phyloP scores from a whole-genome alignment of 2,888 invertebrate species.

The Eupeodes latifasciatus region DNA sequence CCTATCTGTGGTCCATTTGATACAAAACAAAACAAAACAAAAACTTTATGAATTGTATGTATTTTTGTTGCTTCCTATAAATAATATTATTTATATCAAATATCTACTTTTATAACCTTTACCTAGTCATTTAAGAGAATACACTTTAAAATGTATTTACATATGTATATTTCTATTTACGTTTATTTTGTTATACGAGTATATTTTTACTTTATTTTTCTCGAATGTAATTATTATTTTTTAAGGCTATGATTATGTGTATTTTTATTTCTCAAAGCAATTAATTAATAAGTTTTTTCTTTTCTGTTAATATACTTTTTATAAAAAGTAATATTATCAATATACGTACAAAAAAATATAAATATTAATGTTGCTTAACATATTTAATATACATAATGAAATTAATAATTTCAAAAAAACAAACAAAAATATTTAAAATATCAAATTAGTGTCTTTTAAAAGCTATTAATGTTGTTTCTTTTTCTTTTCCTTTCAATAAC shows the following conservation, averaged over 20 bases:
- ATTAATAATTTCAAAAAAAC: conserved; percentile 26
- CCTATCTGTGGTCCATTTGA: conserved; percentile 59
- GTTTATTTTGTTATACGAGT: conserved; percentile 13
- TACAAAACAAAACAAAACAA: conserved; percentile 23
- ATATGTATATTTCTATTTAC: conserved; percentile 12
- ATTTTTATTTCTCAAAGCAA: conserved; percentile 58
- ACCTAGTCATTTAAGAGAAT: conserved; percentile 67
- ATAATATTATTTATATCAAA: conserved; percentile 11
- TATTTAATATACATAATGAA: not conserved
- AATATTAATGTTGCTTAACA: conserved; percentile 55
- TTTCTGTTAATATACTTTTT: conserved; percentile 6
- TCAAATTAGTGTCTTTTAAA: conserved; percentile 35
- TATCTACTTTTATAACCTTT: conserved; percentile 28
- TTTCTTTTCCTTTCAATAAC: not conserved
- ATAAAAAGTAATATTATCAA: conserved; percentile 28
- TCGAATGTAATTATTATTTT: conserved; percentile 4
- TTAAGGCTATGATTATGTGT: conserved; percentile 50
- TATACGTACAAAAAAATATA: conserved; percentile 27
- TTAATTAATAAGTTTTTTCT: conserved; percentile 7
- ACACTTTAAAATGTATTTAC: conserved; percentile 1
- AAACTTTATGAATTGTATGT: not conserved
- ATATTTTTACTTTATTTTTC: conserved; percentile 20
- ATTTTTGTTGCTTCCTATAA: conserved; percentile 50
- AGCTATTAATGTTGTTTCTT: conserved; percentile 57
- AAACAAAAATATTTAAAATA: conserved; percentile 22